These are phyloP conservation scores for Erythrocercus mccallii DNA, from an alignment of 2,113 vertebrate genomes.

Conservation along the genomic window DNA sequence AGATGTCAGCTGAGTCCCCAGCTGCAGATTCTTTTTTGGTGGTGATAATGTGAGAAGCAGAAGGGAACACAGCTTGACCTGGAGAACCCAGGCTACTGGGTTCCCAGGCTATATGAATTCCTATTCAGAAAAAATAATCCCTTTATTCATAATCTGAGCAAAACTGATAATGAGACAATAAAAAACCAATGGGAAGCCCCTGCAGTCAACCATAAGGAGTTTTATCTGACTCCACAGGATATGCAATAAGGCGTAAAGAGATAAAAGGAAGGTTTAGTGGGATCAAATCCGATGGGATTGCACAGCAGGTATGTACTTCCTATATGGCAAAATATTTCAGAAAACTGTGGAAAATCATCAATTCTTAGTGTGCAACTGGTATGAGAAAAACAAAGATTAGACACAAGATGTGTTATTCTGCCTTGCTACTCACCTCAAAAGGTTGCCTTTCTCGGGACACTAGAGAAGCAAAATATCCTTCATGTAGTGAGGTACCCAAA, in stretches of 20 bases:
- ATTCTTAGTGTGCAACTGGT: neutral
- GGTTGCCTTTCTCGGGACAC: neutral
- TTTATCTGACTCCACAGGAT: neutral
- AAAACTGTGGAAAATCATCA: neutral
- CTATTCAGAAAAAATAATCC: slow-evolving; percentile 7
- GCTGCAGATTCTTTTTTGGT: slow-evolving; percentile 33
- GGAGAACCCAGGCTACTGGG: neutral
- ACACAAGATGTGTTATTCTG: neutral
- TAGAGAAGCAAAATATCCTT: neutral
- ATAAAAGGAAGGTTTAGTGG: neutral
- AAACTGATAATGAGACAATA: slow-evolving; percentile 13
- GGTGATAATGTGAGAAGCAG: slow-evolving; percentile 5
- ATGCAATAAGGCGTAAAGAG: neutral
- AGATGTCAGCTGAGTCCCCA: neutral
- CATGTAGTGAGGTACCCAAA: neutral
- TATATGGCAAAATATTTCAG: neutral
- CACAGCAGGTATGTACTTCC: neutral
- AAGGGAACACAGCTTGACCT: slow-evolving; percentile 43
- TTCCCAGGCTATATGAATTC: neutral
- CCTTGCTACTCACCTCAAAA: neutral
- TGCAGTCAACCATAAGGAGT: neutral
- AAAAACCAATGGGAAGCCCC: neutral
- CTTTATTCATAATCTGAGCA: slow-evolving; percentile 22
- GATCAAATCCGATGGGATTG: neutral
- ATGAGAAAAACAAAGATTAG: neutral